Evolutionary conservation across 2,888 invertebrate species (phyloP), one percentile per base, ranked within the genome.

Genomic region (Heteromurus nitidus): DNA sequence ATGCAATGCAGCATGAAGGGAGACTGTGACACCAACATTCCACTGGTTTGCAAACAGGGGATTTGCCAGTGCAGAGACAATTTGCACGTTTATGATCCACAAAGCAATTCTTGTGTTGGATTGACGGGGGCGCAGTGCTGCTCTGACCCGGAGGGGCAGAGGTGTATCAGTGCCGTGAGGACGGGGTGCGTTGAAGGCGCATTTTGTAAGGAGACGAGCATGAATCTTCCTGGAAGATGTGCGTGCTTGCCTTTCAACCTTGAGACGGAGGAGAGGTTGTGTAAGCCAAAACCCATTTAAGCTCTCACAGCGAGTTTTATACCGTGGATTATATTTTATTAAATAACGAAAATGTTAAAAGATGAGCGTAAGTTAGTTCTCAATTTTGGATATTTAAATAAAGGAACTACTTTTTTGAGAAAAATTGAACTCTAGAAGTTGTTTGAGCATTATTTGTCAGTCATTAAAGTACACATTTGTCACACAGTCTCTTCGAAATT

Each of bases 21-120:
- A 3, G 83, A 81, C 11, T 83, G 83, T 44, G 70, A 80, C 42
- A 50, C 53, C 1, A 73, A 76, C 28, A 80, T 83, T 42, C 80
- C 80, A 0, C 36, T 83, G 11, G 83, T 83, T 22, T 83, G 83
- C 36, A 83, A 83, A 24, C 76, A 83, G 30, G 83, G 83, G 24
- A 60, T 80, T 47, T 83, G 83, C 20, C 60, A 72, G 16, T 83
- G 83, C 26, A 31, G 83, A 16, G 83, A 83, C 24, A 55, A 68
- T 28, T 65, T 83, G 0, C 75, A 76, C 20, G 73, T 80, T 3
- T 80, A 79, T 26, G 79, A 79, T 30, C 79, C 79, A 1, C 31
- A 18, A 5, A 79, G 42, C 44, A 80, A 80, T 20, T 50, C 73
- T 5, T 80, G 80, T 28, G 80, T 74, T 16, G 80, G 80, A 16